phyloP scores from a whole-genome alignment of 2,888 invertebrate species.

The Eudasyphora cyanicolor region DNA sequence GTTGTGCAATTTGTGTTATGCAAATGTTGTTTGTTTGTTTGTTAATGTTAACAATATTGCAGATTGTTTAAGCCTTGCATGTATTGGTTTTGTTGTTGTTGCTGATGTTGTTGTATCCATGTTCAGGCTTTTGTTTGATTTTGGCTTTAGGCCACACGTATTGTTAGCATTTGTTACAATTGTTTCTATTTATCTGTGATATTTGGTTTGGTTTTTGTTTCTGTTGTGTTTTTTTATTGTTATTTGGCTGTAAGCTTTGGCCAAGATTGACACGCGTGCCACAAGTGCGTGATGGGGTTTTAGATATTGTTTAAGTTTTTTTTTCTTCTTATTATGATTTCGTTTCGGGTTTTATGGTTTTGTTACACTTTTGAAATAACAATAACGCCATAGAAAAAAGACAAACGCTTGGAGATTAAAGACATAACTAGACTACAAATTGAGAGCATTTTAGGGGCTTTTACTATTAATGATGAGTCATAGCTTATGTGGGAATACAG shows the following conservation, averaged over 20 bases:
- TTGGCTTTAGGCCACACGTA: conserved; percentile 66
- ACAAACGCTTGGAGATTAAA: not conserved
- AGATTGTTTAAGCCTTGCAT: conserved; percentile 31
- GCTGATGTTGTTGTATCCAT: conserved; percentile 28
- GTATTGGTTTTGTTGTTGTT: conserved; percentile 27
- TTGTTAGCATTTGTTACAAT: conserved; percentile 65
- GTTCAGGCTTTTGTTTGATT: conserved; percentile 8
- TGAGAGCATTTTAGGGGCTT: not conserved
- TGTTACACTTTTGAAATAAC: conserved; percentile 30
- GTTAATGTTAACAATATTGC: conserved; percentile 56
- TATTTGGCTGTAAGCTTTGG: conserved; percentile 10
- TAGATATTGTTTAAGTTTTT: conserved; percentile 37
- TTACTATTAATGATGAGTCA: not conserved
- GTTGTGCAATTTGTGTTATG: conserved; percentile 63
- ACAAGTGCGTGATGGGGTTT: conserved; percentile 61
- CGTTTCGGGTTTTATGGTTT: conserved; percentile 24
- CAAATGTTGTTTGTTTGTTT: conserved; percentile 57
- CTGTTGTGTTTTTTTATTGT: not conserved
- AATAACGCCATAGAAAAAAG: not conserved
- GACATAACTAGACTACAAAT: not conserved
- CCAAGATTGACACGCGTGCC: conserved; percentile 64
- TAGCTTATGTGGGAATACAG: not conserved
- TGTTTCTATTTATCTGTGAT: conserved; percentile 24
- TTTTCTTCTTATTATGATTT: not conserved
- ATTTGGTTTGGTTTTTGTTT: conserved; percentile 2